Base-by-base conservation (phyloP, 1,140 invertebrate genomes). In the Arion vulgaris region DNA sequence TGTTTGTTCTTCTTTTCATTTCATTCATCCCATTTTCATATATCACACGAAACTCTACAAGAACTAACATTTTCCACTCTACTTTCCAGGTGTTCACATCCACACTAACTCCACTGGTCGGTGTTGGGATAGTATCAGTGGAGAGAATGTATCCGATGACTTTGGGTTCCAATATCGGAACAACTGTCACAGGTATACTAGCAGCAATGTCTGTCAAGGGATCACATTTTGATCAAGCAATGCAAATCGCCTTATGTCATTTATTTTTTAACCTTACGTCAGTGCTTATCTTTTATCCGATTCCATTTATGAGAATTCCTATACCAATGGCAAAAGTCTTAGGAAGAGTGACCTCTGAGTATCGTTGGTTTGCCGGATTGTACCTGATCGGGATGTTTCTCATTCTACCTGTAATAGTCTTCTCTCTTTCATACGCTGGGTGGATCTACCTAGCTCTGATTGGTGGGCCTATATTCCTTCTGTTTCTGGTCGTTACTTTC, bases 131-230 rank as follows among this genome's bases (percentile, higher is more conserved):
- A n/a, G 92, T 95, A 28, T 91, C 91, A 17, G 80, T 95, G 11
- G 94, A 95, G 66, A 88, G 94, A 36, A 93, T 95, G 85, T 95
- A 95, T 87, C 94, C 94, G 0, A 87, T 95, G 13, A 94, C 94
- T 5, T 86, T 95, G 13, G 94, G 94, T 5, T 93, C 94, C 9
- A 95, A 95, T 87, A 92, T 95, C 76, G 94, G 94, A 28, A 95
- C 95, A 15, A 95, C 94, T 0, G 93, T 94, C 15, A 95, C 94
- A 0, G 93, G 91, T 0, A 90, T 94, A 9, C 82, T 95, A 19
- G 94, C 94, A 1, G 92, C 94, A 0, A 89, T 94, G n/a, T 92
- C 94, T 0, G 91, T 93, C 13, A 76, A 53, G 77, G 83, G 83
- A 0, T 39, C 32, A 41, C 72, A 77, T 72, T 51, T 78, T 45